Evolutionary conservation across 2,797 vertebrate species (phyloP).

Genomic region (Arctocebus calabarensis): DNA sequence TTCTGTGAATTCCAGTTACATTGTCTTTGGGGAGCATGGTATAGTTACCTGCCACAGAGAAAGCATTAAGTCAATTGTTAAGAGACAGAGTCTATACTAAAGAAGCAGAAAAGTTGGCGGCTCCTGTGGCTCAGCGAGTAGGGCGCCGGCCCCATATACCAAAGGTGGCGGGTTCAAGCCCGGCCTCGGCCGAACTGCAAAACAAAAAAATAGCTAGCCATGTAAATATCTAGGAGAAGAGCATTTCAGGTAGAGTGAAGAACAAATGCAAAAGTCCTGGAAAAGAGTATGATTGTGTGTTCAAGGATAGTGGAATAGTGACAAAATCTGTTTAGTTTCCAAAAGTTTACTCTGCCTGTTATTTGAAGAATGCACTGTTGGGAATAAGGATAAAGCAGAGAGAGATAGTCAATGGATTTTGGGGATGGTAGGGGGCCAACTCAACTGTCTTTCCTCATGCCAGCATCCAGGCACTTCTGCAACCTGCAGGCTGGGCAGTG

Average conservation of each 20-base stretch:
- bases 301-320: not conserved
- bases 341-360: not conserved
- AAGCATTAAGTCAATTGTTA: not conserved
- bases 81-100: not conserved
- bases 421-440: not conserved
- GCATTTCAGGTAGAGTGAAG: not conserved
- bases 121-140: no score
- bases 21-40: not conserved
- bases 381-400: not conserved
- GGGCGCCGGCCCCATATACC: no score
- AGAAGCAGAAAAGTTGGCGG: not conserved
- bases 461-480: conserved; percentile 84
- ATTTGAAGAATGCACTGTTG: not conserved
- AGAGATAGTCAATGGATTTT: not conserved
- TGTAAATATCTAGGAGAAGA: not conserved
- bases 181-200: no score
- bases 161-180: no score
- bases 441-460: conserved; percentile 89
- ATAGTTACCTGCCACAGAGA: not conserved
- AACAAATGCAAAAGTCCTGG: not conserved
- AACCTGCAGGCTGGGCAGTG: conserved; percentile 88
- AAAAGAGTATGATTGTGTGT: not conserved
- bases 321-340: not conserved
- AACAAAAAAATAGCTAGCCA: not conserved
- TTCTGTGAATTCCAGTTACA: not conserved